phyloP scores from a whole-genome alignment of 1,140 invertebrate genomes.

The Musca domestica region DNA sequence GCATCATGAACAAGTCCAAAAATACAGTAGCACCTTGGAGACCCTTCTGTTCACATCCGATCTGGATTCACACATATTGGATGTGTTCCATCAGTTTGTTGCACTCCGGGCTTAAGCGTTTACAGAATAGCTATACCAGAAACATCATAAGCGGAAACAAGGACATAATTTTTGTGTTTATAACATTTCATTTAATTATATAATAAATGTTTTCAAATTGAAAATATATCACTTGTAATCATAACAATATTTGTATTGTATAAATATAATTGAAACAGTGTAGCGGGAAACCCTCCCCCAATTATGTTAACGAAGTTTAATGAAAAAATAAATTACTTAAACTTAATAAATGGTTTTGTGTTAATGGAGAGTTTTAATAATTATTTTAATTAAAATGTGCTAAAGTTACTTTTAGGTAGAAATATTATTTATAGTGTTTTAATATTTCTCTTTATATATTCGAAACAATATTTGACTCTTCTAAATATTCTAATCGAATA shows the following conservation, averaged over 20 bases:
- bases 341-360: background rate
- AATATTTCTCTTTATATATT: too few relatives aligned
- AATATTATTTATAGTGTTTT: too few relatives aligned
- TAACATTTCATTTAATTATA: background rate
- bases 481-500: too few relatives aligned
- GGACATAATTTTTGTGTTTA: background rate
- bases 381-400: too few relatives aligned
- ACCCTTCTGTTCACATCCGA: constrained; percentile 94
- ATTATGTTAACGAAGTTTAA: background rate
- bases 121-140: background rate
- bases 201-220: constrained; percentile 17
- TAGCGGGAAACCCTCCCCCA: too few relatives aligned
- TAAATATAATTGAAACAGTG: background rate
- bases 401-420: too few relatives aligned
- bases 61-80: constrained; percentile 92
- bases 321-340: background rate
- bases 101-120: constrained; percentile 53
- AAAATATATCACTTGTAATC: constrained; percentile 6
- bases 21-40: constrained; percentile 92
- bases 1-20: constrained; percentile 98
- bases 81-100: constrained; percentile 96
- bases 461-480: too few relatives aligned
- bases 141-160: background rate
- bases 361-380: too few relatives aligned
- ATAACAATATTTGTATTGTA: background rate